Percentiles rank a stretch among this genome's conserved stretches.
Conservation (phyloP, 1,140 invertebrate genomes). For the Lanistes nyassanus region DNA sequence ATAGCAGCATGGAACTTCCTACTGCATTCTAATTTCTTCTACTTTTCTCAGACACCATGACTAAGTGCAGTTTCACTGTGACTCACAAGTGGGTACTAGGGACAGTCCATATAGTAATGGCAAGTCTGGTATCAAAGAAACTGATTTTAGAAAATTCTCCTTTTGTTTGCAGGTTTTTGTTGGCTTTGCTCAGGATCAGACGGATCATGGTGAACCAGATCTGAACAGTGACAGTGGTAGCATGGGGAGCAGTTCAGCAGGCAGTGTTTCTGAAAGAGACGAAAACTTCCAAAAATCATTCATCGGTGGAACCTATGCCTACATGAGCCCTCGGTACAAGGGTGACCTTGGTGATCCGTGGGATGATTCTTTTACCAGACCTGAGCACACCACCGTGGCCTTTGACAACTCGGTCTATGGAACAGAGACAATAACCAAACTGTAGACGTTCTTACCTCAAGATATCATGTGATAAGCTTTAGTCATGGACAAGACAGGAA, state of each 20-base stretch:
- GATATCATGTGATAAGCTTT: too few species aligned
- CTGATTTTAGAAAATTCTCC: too few species aligned
- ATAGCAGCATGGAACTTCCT: too few species aligned
- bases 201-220: slow-evolving; percentile 29
- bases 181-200: slow-evolving; percentile 51
- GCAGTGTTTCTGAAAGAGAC: neutral
- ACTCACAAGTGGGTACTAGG: too few species aligned
- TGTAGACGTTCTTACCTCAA: neutral
- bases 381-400: neutral
- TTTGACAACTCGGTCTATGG: slow-evolving; percentile 7
- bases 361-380: neutral
- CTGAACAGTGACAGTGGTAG: slow-evolving; percentile 7
- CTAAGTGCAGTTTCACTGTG: too few species aligned
- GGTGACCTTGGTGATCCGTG: neutral
- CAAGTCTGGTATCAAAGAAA: too few species aligned
- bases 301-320: slow-evolving; percentile 23
- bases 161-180: slow-evolving; percentile 48
- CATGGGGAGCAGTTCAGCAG: neutral
- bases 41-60: too few species aligned
- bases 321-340: slow-evolving; percentile 32
- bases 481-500: too few species aligned
- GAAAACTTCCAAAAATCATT: slow-evolving; percentile 12
- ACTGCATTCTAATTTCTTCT: too few species aligned
- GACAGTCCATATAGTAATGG: too few species aligned
- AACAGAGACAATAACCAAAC: neutral